Conservation (phyloP, 2,113 vertebrate species). For the Epinephelus moara region DNA sequence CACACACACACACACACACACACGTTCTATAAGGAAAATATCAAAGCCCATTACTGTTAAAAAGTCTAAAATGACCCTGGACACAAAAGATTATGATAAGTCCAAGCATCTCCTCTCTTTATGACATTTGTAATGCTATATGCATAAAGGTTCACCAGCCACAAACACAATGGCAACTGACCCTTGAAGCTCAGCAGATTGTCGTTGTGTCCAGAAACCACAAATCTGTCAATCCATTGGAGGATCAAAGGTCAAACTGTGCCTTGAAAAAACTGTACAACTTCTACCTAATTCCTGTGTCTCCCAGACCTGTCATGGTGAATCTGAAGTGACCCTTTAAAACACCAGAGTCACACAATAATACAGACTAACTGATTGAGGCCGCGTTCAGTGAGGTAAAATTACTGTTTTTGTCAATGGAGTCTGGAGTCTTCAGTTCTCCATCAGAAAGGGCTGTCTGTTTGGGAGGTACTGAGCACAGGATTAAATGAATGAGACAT, state of each 20-base stretch:
- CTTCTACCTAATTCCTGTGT: neutral
- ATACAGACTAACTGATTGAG: too few relatives aligned
- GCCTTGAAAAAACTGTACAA: neutral
- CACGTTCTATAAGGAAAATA: conserved; percentile 26
- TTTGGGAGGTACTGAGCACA: too few relatives aligned
- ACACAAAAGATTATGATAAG: conserved; percentile 31
- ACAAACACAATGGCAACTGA: neutral
- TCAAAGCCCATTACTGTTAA: conserved; percentile 34
- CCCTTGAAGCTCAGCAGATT: neutral
- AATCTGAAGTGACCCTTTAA: too few relatives aligned
- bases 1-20: conserved; percentile 10
- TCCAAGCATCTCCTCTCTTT: conserved; percentile 16
- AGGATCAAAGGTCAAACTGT: neutral
- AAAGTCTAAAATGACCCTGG: conserved; percentile 28
- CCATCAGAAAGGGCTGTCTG: too few relatives aligned
- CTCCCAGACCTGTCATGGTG: neutral
- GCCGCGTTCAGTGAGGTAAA: too few relatives aligned
- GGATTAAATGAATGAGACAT: too few relatives aligned
- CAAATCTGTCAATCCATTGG: neutral
- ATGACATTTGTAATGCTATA: neutral
- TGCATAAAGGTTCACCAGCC: neutral
- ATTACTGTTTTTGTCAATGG: too few relatives aligned
- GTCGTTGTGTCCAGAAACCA: neutral
- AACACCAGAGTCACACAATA: too few relatives aligned
- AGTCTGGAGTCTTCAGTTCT: too few relatives aligned